A percentile compares a stretch with the other conserved stretches of the same genome.
phyloP scores from a whole-genome alignment of 2,113 vertebrate genomes.

The Notothenia coriiceps region DNA sequence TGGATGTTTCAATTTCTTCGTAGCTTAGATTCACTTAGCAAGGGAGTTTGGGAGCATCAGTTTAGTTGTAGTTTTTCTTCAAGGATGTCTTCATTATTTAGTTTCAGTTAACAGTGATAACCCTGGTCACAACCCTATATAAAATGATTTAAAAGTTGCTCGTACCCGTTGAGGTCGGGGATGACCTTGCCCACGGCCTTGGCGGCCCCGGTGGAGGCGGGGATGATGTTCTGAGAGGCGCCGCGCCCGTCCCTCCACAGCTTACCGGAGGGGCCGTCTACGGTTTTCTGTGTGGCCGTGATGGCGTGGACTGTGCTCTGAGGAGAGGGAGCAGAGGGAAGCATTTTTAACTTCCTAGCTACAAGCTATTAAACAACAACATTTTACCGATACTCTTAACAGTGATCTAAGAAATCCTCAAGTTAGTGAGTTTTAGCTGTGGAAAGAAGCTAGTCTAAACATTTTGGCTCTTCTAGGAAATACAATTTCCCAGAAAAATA shows the following conservation, averaged over 20 bases:
- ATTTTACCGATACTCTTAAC: no score
- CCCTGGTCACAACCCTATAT: neutral
- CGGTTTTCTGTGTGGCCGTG: slow-evolving; percentile 94
- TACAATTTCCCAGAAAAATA: no score
- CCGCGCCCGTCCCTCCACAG: slow-evolving; percentile 92
- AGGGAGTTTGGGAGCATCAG: no score
- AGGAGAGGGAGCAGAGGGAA: neutral
- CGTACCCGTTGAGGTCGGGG: slow-evolving; percentile 92
- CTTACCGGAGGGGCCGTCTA: slow-evolving; percentile 93
- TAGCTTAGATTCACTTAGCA: no score
- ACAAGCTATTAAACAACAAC: neutral
- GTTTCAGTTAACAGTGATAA: no score
- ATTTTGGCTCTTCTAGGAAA: no score
- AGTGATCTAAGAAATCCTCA: no score
- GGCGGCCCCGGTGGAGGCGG: slow-evolving; percentile 92
- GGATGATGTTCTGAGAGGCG: slow-evolving; percentile 93
- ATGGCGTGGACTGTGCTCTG: slow-evolving; percentile 93
- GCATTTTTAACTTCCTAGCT: neutral
- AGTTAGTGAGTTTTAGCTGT: no score
- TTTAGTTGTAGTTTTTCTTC: no score
- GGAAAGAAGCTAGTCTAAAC: no score
- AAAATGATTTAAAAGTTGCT: neutral
- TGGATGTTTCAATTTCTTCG: no score
- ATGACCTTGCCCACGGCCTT: slow-evolving; percentile 95
- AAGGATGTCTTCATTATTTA: no score